A percentile compares a stretch with the other conserved stretches of the same genome.
These are phyloP conservation scores for Seriola rivoliana DNA, from an alignment of 2,113 vertebrate genomes.

Conservation along the genomic window DNA sequence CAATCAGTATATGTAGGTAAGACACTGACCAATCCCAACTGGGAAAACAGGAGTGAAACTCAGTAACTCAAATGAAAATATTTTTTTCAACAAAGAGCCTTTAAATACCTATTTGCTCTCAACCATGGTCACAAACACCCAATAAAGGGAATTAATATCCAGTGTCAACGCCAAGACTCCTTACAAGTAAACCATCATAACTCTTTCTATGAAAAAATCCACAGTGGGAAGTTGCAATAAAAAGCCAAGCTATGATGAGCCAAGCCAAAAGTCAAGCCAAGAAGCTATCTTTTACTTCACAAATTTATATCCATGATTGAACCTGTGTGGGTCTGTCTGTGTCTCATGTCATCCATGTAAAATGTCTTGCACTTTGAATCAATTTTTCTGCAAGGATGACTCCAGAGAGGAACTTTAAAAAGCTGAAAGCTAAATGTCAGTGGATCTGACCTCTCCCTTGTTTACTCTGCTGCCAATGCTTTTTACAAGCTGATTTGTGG, in stretches of 20 bases:
- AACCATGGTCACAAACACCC: background rate
- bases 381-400: conserved; percentile 66
- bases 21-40: background rate
- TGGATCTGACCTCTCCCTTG: conserved; percentile 36
- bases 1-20: background rate
- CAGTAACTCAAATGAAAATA: background rate
- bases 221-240: background rate
- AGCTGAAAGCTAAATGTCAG: conserved; percentile 76
- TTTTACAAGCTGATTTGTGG: background rate
- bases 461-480: conserved; percentile 36
- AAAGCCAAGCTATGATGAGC: background rate
- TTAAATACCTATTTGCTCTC: background rate
- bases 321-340: conserved; percentile 14
- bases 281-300: conserved; percentile 34
- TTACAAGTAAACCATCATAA: background rate
- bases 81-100: background rate
- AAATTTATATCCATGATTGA: conserved; percentile 54
- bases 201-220: background rate
- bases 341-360: conserved; percentile 61
- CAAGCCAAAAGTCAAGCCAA: conserved; percentile 19
- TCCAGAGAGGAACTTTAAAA: conserved; percentile 51
- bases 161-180: background rate
- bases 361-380: conserved; percentile 59
- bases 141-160: background rate
- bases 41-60: background rate